These are phyloP conservation scores for Zaprionus taronus DNA, from an alignment of 1,140 invertebrate genomes.

Conservation along the genomic window DNA sequence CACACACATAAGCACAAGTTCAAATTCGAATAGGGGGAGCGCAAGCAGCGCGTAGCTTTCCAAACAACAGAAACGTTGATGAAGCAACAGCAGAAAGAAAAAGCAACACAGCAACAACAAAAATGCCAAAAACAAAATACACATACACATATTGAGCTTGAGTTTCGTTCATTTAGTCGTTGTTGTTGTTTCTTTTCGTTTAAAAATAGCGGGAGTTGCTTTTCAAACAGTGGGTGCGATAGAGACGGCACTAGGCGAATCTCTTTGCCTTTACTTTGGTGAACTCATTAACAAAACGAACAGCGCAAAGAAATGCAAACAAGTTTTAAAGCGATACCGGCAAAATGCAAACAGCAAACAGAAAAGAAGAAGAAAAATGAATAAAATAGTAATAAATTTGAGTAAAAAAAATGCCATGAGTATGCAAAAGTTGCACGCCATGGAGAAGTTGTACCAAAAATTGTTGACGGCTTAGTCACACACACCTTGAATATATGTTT, in stretches of 20 bases:
- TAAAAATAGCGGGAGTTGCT: slow-evolving; percentile 65
- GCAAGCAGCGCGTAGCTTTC: slow-evolving; percentile 56
- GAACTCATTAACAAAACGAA: slow-evolving; percentile 77
- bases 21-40: slow-evolving; percentile 70
- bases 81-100: slow-evolving; percentile 49
- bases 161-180: slow-evolving; percentile 41
- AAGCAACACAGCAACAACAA: slow-evolving; percentile 39
- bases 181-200: slow-evolving; percentile 43
- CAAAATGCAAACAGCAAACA: slow-evolving; percentile 58
- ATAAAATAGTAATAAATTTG: slow-evolving; percentile 25
- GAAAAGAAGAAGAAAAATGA: slow-evolving; percentile 25
- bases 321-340: slow-evolving; percentile 64
- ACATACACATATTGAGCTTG: slow-evolving; percentile 55
- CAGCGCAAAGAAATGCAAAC: slow-evolving; percentile 55
- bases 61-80: slow-evolving; percentile 73
- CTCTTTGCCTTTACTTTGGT: slow-evolving; percentile 43
- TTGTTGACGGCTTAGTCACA: slow-evolving; percentile 73
- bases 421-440: slow-evolving; percentile 57
- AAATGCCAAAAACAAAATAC: slow-evolving; percentile 37
- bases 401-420: slow-evolving; percentile 53
- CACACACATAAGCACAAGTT: slow-evolving; percentile 47
- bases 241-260: slow-evolving; percentile 38
- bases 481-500: slow-evolving; percentile 62
- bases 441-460: slow-evolving; percentile 59
- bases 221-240: slow-evolving; percentile 20